Conservation (phyloP, 2,888 invertebrate genomes). For the Spatulosminthurus flaviceps region DNA sequence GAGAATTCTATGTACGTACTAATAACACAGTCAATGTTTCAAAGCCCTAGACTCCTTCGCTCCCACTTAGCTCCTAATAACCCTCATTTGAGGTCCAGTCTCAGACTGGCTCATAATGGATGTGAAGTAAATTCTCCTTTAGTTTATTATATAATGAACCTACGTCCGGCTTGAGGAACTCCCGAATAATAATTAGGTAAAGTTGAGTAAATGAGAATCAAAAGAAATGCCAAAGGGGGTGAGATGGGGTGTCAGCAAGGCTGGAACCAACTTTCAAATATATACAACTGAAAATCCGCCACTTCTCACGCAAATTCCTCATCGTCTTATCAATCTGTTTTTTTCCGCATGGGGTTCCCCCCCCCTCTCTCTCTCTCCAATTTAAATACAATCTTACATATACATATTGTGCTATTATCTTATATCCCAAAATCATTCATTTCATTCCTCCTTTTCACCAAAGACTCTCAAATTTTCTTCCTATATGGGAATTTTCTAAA, state of each 20-base stretch:
- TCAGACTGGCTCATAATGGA: not conserved
- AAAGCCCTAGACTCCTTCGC: not conserved
- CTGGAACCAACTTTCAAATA: slow-evolving; percentile 4
- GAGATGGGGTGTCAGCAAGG: slow-evolving; percentile 27
- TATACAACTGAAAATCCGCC: not conserved
- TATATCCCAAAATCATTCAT: no score
- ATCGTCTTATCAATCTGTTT: slow-evolving; percentile 30
- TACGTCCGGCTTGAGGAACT: slow-evolving; percentile 22
- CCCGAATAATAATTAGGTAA: slow-evolving; percentile 25
- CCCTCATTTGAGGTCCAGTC: not conserved
- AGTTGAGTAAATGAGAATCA: slow-evolving; percentile 33
- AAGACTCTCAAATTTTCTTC: no score
- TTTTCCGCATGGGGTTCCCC: slow-evolving; percentile 12
- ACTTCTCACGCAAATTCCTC: slow-evolving; percentile 28
- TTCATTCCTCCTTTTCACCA: no score
- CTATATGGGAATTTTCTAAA: no score
- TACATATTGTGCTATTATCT: not conserved
- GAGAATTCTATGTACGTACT: not conserved
- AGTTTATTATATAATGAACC: slow-evolving; percentile 29
- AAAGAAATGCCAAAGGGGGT: slow-evolving; percentile 23
- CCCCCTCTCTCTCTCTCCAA: not conserved
- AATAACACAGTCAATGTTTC: not conserved
- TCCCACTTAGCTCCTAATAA: not conserved
- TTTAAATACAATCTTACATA: not conserved
- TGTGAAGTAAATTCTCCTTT: not conserved